Conservation (phyloP, 2,888 invertebrate genomes). For the Helicoverpa assulta region DNA sequence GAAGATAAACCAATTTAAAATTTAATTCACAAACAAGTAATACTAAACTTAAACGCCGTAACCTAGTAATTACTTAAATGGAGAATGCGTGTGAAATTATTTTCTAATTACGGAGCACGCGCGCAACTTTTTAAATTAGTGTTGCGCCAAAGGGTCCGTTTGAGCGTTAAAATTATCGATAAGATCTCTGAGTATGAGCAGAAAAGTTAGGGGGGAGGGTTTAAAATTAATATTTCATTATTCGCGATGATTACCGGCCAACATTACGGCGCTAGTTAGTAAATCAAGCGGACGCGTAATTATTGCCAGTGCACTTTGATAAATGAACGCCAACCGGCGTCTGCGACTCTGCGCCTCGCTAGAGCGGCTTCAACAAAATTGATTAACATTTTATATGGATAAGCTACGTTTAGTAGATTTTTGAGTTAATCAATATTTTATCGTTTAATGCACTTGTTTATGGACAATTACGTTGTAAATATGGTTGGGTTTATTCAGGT, state of each 20-base stretch:
- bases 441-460: conserved; percentile 3
- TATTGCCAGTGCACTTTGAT: conserved; percentile 57
- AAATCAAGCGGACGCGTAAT: conserved; percentile 68
- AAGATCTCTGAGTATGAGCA: conserved; percentile 51
- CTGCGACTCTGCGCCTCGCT: conserved; percentile 35
- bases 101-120: conserved; percentile 48
- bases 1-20: neutral
- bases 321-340: conserved; percentile 40
- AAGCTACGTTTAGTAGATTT: conserved; percentile 34
- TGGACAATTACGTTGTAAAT: conserved; percentile 6
- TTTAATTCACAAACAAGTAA: conserved; percentile 1
- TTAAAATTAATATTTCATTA: conserved; percentile 63
- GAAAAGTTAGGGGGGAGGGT: conserved; percentile 47
- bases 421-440: conserved; percentile 34
- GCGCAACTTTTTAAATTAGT: conserved; percentile 57
- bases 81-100: conserved; percentile 58
- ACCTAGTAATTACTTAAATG: conserved; percentile 27
- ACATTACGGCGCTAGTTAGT: conserved; percentile 65
- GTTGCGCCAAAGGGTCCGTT: conserved; percentile 50
- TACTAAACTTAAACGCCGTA: conserved; percentile 7
- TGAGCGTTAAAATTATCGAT: conserved; percentile 47
- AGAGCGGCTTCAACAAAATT: conserved; percentile 34
- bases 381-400: conserved; percentile 48
- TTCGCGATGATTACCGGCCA: conserved; percentile 61
- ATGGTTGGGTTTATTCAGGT: conserved; percentile 4